Evolutionary conservation across 2,797 vertebrate species (phyloP), one percentile per base, ranked within the genome.

Genomic region (Melopsittacus undulatus): DNA sequence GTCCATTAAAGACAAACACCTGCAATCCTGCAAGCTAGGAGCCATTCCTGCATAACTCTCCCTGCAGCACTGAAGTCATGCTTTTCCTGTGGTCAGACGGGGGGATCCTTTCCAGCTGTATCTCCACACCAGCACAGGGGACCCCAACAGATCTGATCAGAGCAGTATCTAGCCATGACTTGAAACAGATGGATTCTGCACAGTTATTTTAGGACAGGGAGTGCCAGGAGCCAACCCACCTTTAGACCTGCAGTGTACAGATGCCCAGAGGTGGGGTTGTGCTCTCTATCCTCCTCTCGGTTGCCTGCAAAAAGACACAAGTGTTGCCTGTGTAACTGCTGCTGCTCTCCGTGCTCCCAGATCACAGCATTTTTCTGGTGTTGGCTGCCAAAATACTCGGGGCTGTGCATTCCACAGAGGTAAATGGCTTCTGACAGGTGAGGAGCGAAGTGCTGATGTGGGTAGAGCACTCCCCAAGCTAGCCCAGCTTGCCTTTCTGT

Each of bases 221-320:
- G 42, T 17, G 19, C 24, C 52, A n/a, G 61, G 24, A 77, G 19
- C 46, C 83, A 69, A 3, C 18, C 34, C 43, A 16, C 51, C 56
- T 51, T 46, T 16, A 22, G 26, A 10, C 3, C 66, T 63, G 30
- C 34, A 75, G 57, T 64, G 19, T 46, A 26, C 40, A 48, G 38
- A 13, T 8, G 24, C 24, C 15, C 45, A 10, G 61, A 40, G 15
- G 12, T 32, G 34, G 9, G 8, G 21, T 18, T 80, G 49, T 69
- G 78, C 38, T 52, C 9, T 56, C 43, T 30, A 1, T 57, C 10
- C 21, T 88, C 17, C 24, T 11, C 45, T 69, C 0, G 0, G 7
- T 10, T 34, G 36, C 74, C 68, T 70, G 40, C 24, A 70, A 16
- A 46, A 56, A 5, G 49, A 13, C 69, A n/a, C 0, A 7, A 4